phyloP scores from a whole-genome alignment of 2,797 vertebrate genomes.

The Gallinago solitaria region DNA sequence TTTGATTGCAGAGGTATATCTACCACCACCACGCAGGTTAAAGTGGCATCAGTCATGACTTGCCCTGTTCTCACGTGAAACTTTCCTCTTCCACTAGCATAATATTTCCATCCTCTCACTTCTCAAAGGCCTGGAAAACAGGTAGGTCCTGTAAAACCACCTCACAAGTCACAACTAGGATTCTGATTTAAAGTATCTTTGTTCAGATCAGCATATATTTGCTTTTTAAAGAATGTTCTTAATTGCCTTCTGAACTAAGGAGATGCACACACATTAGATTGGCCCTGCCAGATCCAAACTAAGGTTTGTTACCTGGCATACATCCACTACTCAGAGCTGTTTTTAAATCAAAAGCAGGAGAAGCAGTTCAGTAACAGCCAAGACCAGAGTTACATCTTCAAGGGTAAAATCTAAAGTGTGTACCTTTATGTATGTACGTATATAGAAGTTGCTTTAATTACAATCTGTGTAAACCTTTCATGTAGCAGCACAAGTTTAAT shows the following conservation, averaged over 20 bases:
- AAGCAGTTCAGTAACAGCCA: not conserved
- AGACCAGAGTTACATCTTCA: not conserved
- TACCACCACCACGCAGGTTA: not conserved
- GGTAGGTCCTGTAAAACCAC: conserved; percentile 48
- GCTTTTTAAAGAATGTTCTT: conserved; percentile 17
- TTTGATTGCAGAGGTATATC: not conserved
- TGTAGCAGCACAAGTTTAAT: not conserved
- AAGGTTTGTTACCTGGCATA: not conserved
- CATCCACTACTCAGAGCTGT: not conserved
- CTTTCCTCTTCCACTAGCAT: not conserved
- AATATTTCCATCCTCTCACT: conserved; percentile 15
- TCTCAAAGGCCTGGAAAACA: conserved; percentile 48
- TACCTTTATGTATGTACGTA: not conserved
- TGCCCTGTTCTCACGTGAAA: not conserved
- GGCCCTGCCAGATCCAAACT: not conserved
- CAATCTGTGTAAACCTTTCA: not conserved
- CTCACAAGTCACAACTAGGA: conserved; percentile 17
- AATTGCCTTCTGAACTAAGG: conserved; percentile 2
- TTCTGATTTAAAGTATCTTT: conserved; percentile 28
- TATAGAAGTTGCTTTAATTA: not conserved
- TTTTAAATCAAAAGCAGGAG: not conserved
- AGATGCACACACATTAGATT: not conserved
- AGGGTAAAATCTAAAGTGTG: not conserved
- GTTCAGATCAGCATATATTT: conserved; percentile 37
- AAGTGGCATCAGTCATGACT: conserved; percentile 30